These are phyloP conservation scores for Ooceraea biroi DNA, from an alignment of 1,140 invertebrate genomes.

Conservation along the genomic window DNA sequence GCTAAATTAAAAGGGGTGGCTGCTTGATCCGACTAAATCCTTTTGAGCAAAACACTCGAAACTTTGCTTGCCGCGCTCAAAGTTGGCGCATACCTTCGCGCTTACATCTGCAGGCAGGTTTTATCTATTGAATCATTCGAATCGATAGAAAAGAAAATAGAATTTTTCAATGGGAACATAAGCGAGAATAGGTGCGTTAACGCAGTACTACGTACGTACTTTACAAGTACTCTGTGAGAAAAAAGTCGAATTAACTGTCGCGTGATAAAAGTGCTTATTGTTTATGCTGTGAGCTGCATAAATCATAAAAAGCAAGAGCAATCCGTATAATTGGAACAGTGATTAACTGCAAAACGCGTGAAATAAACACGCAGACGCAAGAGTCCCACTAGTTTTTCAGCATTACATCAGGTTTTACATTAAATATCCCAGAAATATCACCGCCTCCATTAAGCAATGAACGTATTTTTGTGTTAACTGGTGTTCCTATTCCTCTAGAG, in stretches of 20 bases:
- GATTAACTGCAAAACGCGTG: background rate
- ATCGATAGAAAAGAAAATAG: slow-evolving; percentile 45
- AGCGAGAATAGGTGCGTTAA: background rate
- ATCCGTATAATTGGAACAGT: slow-evolving; percentile 13
- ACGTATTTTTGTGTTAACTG: slow-evolving; percentile 49
- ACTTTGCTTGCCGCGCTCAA: slow-evolving; percentile 64
- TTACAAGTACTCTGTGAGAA: background rate
- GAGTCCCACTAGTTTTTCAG: background rate
- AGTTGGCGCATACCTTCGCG: slow-evolving; percentile 64
- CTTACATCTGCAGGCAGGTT: slow-evolving; percentile 50
- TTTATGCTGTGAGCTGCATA: background rate
- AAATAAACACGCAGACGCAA: background rate
- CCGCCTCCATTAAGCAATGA: background rate
- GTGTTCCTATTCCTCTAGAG: slow-evolving; percentile 16
- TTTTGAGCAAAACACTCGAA: slow-evolving; percentile 75
- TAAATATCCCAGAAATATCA: slow-evolving; percentile 13
- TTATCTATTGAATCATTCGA: slow-evolving; percentile 59
- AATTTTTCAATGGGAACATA: background rate
- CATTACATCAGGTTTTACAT: background rate
- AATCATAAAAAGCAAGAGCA: background rate
- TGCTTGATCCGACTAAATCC: slow-evolving; percentile 72
- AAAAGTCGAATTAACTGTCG: background rate
- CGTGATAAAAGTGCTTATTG: slow-evolving; percentile 9
- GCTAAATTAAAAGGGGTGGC: slow-evolving; percentile 69
- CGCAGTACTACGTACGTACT: too few species aligned